Evolutionary conservation across 2,113 vertebrate species (phyloP), one percentile per base, ranked within the genome.

Genomic region (Gymnobelideus leadbeateri): DNA sequence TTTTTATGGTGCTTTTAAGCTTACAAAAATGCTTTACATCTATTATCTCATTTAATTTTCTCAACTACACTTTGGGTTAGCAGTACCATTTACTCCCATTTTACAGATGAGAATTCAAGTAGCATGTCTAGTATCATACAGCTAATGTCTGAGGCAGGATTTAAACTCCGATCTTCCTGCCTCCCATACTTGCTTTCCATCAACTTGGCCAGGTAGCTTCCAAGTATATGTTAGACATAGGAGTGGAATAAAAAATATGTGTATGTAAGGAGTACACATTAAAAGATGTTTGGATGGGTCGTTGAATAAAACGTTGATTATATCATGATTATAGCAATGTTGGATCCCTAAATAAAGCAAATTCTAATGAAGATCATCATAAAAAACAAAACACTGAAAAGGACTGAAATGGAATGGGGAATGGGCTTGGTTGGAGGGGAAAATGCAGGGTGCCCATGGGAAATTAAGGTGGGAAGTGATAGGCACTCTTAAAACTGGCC

Each of bases 381-480:
- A 77, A 92, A 26, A 84, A 95, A 92, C 47, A 96, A 96, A 95
- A 50, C 92, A 96, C 91, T 96, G 94, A 37, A 51, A 94, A 94
- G 90, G 46, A 77, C 90, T 37, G 89, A 91, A 90, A 57, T 52
- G 91, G 84, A 47, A 94, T 54, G n/a, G 57, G 95, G 95, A 95
- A 55, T 89, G 91, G 92, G 96, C 47, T 89, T 57, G 97, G 97
- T 96, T 23, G 68, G 97, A 92, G 96, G 55, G 95, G 92, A 96
- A 95, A 97, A 97, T 97, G 97, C 97, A 97, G 98, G 97, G 97
- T 97, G 96, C 97, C 51, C 93, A 96, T 97, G 97, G 97, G 97
- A 98, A 98, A 96, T 97, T 90, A 97, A 97, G 97, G 97, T 97
- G 97, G 97, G 96, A 97, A 98, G 97, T 93, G 95, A 96, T 95